Percentiles rank a stretch among this genome's conserved stretches.
Evolutionary conservation across 2,888 invertebrate genomes (phyloP).

Genomic region (Macaria liturata): DNA sequence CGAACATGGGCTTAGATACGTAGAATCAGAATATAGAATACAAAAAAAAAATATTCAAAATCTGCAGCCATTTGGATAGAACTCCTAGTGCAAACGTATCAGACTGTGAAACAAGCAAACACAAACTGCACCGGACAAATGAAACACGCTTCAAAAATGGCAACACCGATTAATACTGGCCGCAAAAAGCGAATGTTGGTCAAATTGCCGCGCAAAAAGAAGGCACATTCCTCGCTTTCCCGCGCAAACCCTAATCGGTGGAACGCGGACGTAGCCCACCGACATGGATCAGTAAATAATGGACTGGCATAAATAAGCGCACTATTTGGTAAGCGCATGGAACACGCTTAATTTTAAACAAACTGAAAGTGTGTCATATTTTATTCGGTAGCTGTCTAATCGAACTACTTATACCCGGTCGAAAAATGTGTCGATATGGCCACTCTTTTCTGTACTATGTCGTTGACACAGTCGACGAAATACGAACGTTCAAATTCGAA

Average conservation of each 20-base stretch:
- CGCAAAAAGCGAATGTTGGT: constrained; percentile 61
- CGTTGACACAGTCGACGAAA: too few relatives aligned
- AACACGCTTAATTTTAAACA: too few relatives aligned
- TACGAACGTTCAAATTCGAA: constrained; percentile 35
- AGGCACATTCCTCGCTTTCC: constrained; percentile 40
- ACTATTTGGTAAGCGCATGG: too few relatives aligned
- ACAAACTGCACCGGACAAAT: constrained; percentile 53
- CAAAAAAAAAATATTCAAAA: not conserved
- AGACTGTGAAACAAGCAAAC: constrained; percentile 31
- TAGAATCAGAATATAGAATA: too few relatives aligned
- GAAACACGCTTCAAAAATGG: constrained; percentile 63
- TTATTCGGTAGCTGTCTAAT: too few relatives aligned
- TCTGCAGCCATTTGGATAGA: too few relatives aligned
- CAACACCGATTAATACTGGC: constrained; percentile 77
- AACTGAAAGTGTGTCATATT: too few relatives aligned
- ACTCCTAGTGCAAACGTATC: constrained; percentile 2
- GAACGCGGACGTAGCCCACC: constrained; percentile 45
- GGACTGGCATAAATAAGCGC: too few relatives aligned
- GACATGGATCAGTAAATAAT: constrained; percentile 40
- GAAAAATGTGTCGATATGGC: too few relatives aligned
- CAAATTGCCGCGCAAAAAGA: constrained; percentile 72
- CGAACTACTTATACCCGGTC: too few relatives aligned
- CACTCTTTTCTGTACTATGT: too few relatives aligned
- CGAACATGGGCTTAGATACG: too few relatives aligned
- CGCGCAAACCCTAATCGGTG: constrained; percentile 65